Percentiles rank a stretch among this genome's conserved stretches.
Conservation (phyloP, 2,113 vertebrate genomes). For the Phyllopteryx taeniolatus region DNA sequence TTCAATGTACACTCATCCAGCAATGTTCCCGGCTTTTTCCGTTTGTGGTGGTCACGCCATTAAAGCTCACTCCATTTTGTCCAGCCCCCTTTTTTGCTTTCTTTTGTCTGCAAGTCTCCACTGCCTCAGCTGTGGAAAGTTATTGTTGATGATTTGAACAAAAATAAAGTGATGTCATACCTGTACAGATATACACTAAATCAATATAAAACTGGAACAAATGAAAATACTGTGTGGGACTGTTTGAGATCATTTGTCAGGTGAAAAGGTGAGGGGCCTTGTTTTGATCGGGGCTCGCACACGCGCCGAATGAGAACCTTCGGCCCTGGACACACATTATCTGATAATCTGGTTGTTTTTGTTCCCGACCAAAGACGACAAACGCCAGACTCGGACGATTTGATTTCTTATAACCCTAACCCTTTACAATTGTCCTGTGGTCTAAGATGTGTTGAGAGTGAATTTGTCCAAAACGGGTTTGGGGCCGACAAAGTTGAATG, state of each 20-base stretch:
- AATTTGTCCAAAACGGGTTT: too few relatives aligned
- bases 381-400: too few relatives aligned
- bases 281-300: too few relatives aligned
- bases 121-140: conserved; percentile 58
- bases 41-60: conserved; percentile 33
- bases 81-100: conserved; percentile 21
- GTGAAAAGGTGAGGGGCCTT: too few relatives aligned
- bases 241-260: neutral
- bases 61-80: conserved; percentile 22
- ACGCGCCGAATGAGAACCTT: too few relatives aligned
- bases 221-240: neutral
- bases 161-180: conserved; percentile 60
- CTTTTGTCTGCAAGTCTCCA: conserved; percentile 54
- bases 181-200: conserved; percentile 71
- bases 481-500: too few relatives aligned
- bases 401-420: too few relatives aligned
- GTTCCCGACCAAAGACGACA: too few relatives aligned
- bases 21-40: conserved; percentile 3
- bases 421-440: too few relatives aligned
- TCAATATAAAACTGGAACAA: conserved; percentile 70
- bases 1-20: conserved; percentile 14
- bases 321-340: too few relatives aligned
- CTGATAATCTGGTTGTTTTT: too few relatives aligned
- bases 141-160: conserved; percentile 60
- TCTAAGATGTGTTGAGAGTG: too few relatives aligned